Evolutionary conservation across 2,797 vertebrate genomes (phyloP).

Genomic region (Picus viridis): DNA sequence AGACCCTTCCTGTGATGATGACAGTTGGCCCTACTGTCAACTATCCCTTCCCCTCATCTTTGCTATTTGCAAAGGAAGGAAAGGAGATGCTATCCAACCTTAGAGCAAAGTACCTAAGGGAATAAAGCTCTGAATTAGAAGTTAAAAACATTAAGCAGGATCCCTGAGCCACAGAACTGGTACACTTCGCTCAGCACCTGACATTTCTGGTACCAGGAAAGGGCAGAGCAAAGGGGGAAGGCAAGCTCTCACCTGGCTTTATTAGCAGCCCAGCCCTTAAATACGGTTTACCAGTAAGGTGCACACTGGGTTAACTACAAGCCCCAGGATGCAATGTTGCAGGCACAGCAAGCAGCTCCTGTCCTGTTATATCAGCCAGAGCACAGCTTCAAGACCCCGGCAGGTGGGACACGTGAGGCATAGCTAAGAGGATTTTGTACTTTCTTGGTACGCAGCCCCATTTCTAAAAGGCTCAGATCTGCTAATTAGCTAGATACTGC

Average conservation of each 20-base stretch:
- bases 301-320: not conserved
- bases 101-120: not conserved
- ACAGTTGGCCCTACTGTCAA: not conserved
- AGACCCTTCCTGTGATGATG: not conserved
- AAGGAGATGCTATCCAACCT: not conserved
- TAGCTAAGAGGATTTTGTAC: not conserved
- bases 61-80: not conserved
- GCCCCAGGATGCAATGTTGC: not conserved
- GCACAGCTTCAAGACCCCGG: rapidly evolving
- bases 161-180: not conserved
- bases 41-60: not conserved
- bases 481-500: not conserved
- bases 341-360: not conserved
- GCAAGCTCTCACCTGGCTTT: not conserved
- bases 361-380: not conserved
- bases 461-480: not conserved
- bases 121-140: not conserved
- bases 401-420: not conserved
- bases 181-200: not conserved
- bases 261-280: rapidly evolving
- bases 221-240: not conserved
- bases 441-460: not conserved
- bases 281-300: rapidly evolving
- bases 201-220: no score
- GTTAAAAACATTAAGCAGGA: not conserved